Percentiles rank a stretch among this genome's conserved stretches.
Conservation (phyloP, 2,113 vertebrate genomes). For the Tenebrosternarchus preto region DNA sequence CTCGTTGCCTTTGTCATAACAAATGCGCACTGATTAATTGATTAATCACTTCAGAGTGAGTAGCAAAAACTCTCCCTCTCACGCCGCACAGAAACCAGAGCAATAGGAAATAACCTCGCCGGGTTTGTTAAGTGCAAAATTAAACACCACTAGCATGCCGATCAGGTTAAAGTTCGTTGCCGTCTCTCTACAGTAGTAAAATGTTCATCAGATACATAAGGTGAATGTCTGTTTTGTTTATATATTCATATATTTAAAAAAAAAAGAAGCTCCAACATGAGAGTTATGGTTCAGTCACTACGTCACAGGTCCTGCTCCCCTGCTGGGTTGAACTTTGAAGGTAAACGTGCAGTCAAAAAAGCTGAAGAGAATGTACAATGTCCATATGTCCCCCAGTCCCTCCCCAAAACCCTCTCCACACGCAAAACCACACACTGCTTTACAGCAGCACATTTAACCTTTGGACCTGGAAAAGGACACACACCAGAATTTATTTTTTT, state of each 20-base stretch:
- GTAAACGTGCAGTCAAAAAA: conserved; percentile 79
- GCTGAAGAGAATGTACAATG: conserved; percentile 55
- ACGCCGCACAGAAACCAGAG: conserved; percentile 51
- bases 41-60: conserved; percentile 66
- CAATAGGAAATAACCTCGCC: conserved; percentile 45
- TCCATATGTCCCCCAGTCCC: conserved; percentile 57
- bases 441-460: conserved; percentile 72
- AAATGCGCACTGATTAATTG: conserved; percentile 70
- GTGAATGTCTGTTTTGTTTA: conserved; percentile 34
- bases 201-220: conserved; percentile 20
- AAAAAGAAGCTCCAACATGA: conserved; percentile 44
- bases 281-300: conserved; percentile 36
- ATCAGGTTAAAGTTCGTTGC: conserved; percentile 69
- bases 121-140: conserved; percentile 71
- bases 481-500: background rate
- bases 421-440: conserved; percentile 65
- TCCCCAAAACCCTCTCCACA: conserved; percentile 57
- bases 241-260: conserved; percentile 58
- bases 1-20: conserved; percentile 63
- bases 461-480: conserved; percentile 36
- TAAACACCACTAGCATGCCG: conserved; percentile 78
- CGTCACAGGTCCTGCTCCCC: conserved; percentile 46
- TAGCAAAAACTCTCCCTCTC: conserved; percentile 60
- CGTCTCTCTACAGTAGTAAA: conserved; percentile 69
- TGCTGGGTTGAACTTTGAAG: conserved; percentile 64